Percentiles rank a stretch among this genome's conserved stretches.
phyloP scores from a whole-genome alignment of 1,140 invertebrate species.

The Ips typographus region DNA sequence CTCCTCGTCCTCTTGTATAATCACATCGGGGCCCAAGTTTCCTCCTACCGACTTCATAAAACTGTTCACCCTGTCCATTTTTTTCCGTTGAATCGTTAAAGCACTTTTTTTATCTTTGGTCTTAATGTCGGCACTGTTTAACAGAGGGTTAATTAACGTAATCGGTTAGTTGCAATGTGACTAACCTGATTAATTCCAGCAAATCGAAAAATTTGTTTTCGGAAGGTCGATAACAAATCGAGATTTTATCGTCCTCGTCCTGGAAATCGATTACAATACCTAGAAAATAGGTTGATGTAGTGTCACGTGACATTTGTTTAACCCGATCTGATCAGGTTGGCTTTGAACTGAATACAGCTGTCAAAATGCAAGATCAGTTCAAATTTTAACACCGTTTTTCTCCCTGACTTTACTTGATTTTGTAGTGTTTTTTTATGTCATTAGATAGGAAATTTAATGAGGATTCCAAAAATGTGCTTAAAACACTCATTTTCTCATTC shows the following conservation, averaged over 20 bases:
- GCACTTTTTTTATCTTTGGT: slow-evolving; percentile 15
- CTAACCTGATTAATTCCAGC: slow-evolving; percentile 27
- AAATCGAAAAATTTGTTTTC: slow-evolving; percentile 43
- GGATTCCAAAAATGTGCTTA: too few relatives aligned
- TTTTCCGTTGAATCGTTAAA: slow-evolving; percentile 19
- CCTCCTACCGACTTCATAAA: slow-evolving; percentile 21
- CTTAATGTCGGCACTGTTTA: slow-evolving; percentile 13
- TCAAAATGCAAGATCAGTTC: too few relatives aligned
- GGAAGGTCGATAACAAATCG: slow-evolving; percentile 39
- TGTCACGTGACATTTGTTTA: too few relatives aligned
- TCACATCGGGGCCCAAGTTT: not conserved
- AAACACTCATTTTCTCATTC: too few relatives aligned
- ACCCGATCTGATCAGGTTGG: too few relatives aligned
- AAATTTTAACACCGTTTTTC: too few relatives aligned
- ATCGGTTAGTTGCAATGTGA: not conserved
- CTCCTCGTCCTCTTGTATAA: slow-evolving; percentile 1
- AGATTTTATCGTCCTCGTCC: slow-evolving; percentile 37
- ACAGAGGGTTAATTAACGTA: too few relatives aligned
- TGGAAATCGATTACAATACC: slow-evolving; percentile 17
- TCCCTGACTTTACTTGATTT: too few relatives aligned
- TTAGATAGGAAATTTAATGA: too few relatives aligned
- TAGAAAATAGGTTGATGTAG: not conserved
- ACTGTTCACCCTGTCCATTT: slow-evolving; percentile 6
- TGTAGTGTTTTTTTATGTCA: too few relatives aligned
- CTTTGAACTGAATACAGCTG: too few relatives aligned